Percentiles rank a stretch among this genome's conserved stretches.
Conservation (phyloP, 2,113 vertebrate species). For the Dermatemys mawii region DNA sequence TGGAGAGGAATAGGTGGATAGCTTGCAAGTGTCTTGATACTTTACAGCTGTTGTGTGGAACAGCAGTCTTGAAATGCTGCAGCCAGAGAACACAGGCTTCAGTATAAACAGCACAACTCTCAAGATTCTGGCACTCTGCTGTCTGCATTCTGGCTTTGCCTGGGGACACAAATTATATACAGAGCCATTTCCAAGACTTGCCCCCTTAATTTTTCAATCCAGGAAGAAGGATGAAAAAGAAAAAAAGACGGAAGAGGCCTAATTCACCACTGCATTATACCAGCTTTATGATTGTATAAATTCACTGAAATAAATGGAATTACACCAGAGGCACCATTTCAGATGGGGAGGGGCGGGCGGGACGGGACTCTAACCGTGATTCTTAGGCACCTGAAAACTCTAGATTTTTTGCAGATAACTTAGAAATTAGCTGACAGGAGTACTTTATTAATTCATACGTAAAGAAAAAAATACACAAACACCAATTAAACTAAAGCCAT, state of each 20-base stretch:
- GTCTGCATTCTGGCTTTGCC: conserved; percentile 44
- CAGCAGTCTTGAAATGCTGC: conserved; percentile 6
- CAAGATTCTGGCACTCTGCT: conserved; percentile 38
- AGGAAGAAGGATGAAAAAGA: not conserved
- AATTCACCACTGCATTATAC: conserved; percentile 1
- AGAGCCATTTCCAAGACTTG: conserved; percentile 58
- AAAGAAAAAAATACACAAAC: no score
- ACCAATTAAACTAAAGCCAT: no score
- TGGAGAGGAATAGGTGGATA: conserved; percentile 37
- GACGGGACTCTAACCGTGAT: no score
- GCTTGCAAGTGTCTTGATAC: not conserved
- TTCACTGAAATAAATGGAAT: not conserved
- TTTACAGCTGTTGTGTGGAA: conserved; percentile 50
- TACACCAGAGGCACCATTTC: not conserved
- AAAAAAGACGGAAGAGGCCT: not conserved
- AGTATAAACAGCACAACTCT: conserved; percentile 57
- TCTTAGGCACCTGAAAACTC: no score
- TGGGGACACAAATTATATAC: conserved; percentile 2
- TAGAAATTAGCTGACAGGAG: no score
- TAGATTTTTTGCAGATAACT: no score
- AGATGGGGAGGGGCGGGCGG: not conserved
- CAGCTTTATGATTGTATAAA: not conserved
- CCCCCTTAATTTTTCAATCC: conserved; percentile 36
- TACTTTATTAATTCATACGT: no score
- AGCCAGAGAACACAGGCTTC: conserved; percentile 48